Evolutionary conservation across 92 coral and sea anemone genomes (phyloP), one percentile per base, ranked within the genome.

Genomic region (Blastomussa wellsi): DNA sequence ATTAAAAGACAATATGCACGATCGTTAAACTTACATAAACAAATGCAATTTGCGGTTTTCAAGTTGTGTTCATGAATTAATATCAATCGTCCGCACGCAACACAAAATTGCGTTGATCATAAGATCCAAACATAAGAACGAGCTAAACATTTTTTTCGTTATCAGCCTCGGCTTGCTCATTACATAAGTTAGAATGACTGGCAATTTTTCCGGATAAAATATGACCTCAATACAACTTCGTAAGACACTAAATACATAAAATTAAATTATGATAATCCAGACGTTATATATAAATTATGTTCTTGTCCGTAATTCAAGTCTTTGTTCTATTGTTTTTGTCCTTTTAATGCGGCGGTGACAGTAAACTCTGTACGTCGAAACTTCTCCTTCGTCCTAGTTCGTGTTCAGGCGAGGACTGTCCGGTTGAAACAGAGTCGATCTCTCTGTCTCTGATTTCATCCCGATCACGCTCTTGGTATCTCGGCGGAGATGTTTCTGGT

Each of bases 1-100:
- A 82, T 82, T 70, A 82, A 55, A 72, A 72, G 28, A 82, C 86
- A 82, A 82, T 82, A 82, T 39, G 78, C 55, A 32, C 71, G 70
- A 51, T 82, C 86, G 76, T 82, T 82, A 82, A 82, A 82, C 86
- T 71, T 83, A 74, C 87, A 83, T 83, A 83, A 83, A 74, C 87
- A 83, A 83, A 83, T 74, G 80, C 80, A 83, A 83, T 83, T 83
- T 83, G 87, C 47, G 87, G 80, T 83, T 83, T 75, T 57, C 41
- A 75, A 62, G 79, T 74, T 74, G 80, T 36, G 64, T 74, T 83
- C 80, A 74, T 74, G 87, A 57, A 74, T 57, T 83, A 74, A 83
- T 74, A 83, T 83, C 87, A 62, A 3, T 62, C 52, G 41, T 59
- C 29, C 79, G 79, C 87, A 83, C 87, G 87, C 87, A 83, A 83